phyloP scores from a whole-genome alignment of 2,797 vertebrate genomes.

The Buphagus erythrorhynchus region DNA sequence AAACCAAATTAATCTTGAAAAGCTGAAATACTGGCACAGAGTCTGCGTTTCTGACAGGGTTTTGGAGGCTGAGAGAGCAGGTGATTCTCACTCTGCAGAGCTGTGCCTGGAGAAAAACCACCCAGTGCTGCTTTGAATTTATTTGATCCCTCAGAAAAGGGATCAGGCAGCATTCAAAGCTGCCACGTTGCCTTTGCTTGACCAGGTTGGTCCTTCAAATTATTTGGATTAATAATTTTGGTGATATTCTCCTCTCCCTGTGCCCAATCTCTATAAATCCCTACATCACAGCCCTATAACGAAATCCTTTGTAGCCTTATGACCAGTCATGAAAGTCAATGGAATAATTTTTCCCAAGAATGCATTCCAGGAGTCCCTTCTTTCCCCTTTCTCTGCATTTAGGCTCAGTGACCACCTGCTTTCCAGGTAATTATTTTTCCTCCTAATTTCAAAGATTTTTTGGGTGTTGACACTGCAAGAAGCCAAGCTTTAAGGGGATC shows the following conservation, averaged over 20 bases:
- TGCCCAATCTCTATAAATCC: neutral
- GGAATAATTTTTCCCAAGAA: neutral
- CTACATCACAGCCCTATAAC: rapidly evolving
- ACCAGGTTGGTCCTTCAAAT: neutral
- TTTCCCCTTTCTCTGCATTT: neutral
- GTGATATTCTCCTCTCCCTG: neutral
- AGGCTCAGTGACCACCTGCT: neutral
- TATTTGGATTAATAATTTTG: neutral
- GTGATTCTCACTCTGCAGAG: neutral
- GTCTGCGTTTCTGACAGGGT: rapidly evolving
- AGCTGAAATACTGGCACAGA: neutral
- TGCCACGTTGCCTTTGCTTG: neutral
- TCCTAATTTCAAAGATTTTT: neutral
- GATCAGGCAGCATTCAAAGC: neutral
- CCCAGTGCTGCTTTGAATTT: rapidly evolving
- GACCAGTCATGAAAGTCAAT: neutral
- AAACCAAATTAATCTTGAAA: neutral
- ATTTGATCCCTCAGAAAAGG: neutral
- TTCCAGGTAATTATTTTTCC: neutral
- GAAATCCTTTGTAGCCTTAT: neutral
- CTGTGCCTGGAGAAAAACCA: neutral
- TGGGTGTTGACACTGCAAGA: neutral
- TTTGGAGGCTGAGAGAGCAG: neutral
- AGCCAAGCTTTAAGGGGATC: neutral
- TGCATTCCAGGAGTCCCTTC: neutral